Conservation (phyloP, 2,888 invertebrate species). For the Heliconius cydno region DNA sequence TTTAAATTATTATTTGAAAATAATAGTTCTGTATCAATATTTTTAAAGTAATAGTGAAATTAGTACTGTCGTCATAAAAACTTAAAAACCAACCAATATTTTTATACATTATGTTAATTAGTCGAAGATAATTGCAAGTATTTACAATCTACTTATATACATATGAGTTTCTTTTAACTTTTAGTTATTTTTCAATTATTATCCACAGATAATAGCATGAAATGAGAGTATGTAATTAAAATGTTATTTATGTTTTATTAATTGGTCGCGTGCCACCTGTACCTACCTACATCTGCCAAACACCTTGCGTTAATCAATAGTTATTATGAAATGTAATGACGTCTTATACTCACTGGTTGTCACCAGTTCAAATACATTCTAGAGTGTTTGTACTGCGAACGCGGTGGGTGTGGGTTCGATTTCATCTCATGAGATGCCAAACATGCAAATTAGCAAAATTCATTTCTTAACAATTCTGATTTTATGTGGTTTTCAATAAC, state of each 20-base stretch:
- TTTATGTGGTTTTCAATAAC: no score
- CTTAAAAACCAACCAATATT: no score
- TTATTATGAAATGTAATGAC: not conserved
- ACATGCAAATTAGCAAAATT: no score
- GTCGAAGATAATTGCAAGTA: not conserved
- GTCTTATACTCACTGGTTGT: not conserved
- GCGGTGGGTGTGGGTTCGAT: not conserved
- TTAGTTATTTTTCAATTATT: not conserved
- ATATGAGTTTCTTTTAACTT: not conserved
- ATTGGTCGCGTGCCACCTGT: conserved; percentile 25
- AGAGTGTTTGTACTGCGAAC: no score
- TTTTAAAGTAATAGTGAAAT: not conserved
- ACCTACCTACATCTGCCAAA: not conserved
- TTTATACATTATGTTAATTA: not conserved
- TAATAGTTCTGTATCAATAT: not conserved
- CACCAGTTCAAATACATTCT: not conserved
- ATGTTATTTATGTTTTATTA: not conserved
- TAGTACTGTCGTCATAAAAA: not conserved
- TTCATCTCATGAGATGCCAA: not conserved
- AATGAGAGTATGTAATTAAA: not conserved
- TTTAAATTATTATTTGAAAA: no score
- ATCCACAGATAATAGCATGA: not conserved
- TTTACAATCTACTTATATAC: not conserved
- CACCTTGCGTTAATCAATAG: not conserved
- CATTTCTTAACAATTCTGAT: no score